Evolutionary conservation across 2,888 invertebrate genomes (phyloP), one percentile per base, ranked within the genome.

Genomic region (Gari tellinella): DNA sequence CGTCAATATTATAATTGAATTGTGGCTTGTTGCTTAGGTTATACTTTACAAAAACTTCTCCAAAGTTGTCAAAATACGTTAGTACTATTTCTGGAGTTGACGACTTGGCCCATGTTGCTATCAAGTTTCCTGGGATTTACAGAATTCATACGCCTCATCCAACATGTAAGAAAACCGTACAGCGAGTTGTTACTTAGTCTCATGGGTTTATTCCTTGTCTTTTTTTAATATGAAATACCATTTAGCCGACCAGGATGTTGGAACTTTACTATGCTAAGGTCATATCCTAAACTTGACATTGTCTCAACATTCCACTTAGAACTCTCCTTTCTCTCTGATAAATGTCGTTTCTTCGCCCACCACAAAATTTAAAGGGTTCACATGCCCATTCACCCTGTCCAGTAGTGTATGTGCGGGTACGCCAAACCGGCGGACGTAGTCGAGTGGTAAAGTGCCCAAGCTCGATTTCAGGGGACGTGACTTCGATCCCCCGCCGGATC

Each of bases 101-200:
- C 23, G 45, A 49, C 41, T 60, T 72, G 3, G 65, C 57, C 10
- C 57, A n/a, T 21, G 37, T 46, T 53, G 41, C 55, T 53, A 14
- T 67, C 45, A 4, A 67, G 46, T 5, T 25, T n/a, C 25, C 55
- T 53, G 12, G 60, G 67, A 15, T 60, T 60, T 2, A 61, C 15
- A 3, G 67, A 61, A 41, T 45, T 1, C 12, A 67, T 21, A 7
- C 49, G 2, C 2, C 46, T 52, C 1, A 14, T 41, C 57, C 46
- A 69, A 2, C 56, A 5, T 1, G 26, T 45, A 14, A 69, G 21
- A 45, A 63, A 62, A 8, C 61, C 48, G 26, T 68, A 68, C 12
- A 55, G 37, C 55, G 55, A 68, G 25, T 41, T 41, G 43, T 72
- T 60, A 23, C 60, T 72, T n/a, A n/a, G n/a, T n/a, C n/a, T n/a